phyloP scores from a whole-genome alignment of 2,888 invertebrate genomes.

The Hoplodrina ambigua region DNA sequence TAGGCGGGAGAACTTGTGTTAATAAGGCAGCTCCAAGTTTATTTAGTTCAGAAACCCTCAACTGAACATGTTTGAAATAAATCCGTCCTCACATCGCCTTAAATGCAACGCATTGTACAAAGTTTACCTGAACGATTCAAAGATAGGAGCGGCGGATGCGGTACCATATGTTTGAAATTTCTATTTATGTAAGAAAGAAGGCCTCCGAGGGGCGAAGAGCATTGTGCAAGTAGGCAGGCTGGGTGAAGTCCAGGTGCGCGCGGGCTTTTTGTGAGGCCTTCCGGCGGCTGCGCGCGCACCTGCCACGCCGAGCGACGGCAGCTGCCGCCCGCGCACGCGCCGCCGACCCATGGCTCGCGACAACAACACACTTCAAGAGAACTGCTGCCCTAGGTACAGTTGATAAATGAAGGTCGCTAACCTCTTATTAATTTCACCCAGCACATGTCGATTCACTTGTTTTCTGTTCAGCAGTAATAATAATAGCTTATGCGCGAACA shows the following conservation, averaged over 20 bases:
- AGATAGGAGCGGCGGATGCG: constrained; percentile 57
- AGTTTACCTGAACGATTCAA: constrained; percentile 55
- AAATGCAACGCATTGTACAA: constrained; percentile 46
- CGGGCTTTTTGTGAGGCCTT: constrained; percentile 87
- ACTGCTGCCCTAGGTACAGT: constrained; percentile 39
- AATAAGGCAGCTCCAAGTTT: constrained; percentile 14
- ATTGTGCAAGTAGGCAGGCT: constrained; percentile 85
- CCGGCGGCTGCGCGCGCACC: constrained; percentile 89
- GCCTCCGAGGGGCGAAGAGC: constrained; percentile 70
- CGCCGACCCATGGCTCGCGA: constrained; percentile 6
- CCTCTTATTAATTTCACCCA: constrained; percentile 38
- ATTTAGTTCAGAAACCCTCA: constrained; percentile 13
- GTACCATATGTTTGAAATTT: constrained; percentile 79
- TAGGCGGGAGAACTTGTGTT: constrained; percentile 1
- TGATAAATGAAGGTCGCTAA: constrained; percentile 50
- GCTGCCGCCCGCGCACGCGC: constrained; percentile 79
- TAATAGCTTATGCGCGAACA: constrained; percentile 47
- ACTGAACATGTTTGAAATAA: constrained; percentile 33
- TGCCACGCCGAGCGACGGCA: constrained; percentile 76
- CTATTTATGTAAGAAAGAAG: constrained; percentile 74
- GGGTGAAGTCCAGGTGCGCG: constrained; percentile 85
- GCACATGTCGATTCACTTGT: constrained; percentile 47
- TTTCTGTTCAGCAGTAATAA: constrained; percentile 49
- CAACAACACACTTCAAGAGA: constrained; percentile 37
- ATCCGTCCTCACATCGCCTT: constrained; percentile 38